Conservation (phyloP, 2,797 vertebrate species). For the Strix occidentalis region DNA sequence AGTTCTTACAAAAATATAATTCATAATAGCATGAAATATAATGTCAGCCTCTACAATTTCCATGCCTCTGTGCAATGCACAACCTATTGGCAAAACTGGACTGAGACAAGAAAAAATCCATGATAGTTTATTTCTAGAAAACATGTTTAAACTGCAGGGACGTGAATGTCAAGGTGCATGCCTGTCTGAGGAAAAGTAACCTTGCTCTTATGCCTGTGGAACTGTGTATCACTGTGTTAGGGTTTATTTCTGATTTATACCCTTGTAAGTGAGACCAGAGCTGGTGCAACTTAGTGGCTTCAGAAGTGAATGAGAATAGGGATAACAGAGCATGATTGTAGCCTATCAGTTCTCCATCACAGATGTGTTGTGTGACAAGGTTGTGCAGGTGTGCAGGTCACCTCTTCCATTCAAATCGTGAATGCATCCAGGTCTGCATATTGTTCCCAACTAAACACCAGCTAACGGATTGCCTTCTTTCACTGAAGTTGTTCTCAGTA, state of each 20-base stretch:
- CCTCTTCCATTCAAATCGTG: neutral
- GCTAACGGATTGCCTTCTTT: neutral
- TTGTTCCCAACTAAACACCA: neutral
- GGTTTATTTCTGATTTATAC: neutral
- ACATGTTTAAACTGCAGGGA: neutral
- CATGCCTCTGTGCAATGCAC: neutral
- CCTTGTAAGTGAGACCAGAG: neutral
- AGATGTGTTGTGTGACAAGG: neutral
- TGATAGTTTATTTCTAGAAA: neutral
- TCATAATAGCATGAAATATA: neutral
- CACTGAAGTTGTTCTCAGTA: neutral
- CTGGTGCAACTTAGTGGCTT: neutral
- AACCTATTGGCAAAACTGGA: neutral
- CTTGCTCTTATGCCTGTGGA: neutral
- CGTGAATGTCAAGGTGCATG: neutral
- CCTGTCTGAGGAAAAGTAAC: neutral
- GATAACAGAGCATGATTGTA: neutral
- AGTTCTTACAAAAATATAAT: neutral
- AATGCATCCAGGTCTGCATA: neutral
- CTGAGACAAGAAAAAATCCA: neutral
- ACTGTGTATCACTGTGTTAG: neutral
- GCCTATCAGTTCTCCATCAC: neutral
- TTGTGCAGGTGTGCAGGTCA: neutral
- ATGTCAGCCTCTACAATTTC: neutral
- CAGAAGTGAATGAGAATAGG: neutral